Evolutionary conservation across 2,888 invertebrate species (phyloP).

Genomic region (Idaea biselata): DNA sequence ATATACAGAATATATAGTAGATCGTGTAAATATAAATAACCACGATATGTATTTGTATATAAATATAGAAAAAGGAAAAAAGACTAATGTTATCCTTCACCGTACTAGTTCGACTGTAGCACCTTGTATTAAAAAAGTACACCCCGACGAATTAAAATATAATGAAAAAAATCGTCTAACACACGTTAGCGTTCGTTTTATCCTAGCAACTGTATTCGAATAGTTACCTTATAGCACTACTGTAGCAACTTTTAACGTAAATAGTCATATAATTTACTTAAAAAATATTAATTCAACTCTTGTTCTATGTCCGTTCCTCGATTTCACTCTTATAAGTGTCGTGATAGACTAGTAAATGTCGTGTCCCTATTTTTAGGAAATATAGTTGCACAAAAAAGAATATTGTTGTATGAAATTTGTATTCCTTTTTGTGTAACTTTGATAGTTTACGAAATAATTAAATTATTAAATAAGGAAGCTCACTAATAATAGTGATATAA

Average conservation of each 20-base stretch:
- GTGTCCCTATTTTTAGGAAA: slow-evolving; percentile 64
- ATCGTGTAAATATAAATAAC: slow-evolving; percentile 42
- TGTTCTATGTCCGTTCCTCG: slow-evolving; percentile 77
- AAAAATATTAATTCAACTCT: slow-evolving; percentile 62
- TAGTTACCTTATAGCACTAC: slow-evolving; percentile 51
- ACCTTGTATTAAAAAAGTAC: slow-evolving; percentile 28
- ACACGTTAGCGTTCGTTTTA: slow-evolving; percentile 24
- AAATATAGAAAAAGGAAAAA: slow-evolving; percentile 59
- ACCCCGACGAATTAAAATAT: slow-evolving; percentile 19
- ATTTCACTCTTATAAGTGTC: slow-evolving; percentile 79
- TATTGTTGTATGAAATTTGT: slow-evolving; percentile 15
- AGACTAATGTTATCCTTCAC: slow-evolving; percentile 44
- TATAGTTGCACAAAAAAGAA: slow-evolving; percentile 7
- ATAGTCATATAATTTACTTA: slow-evolving; percentile 63
- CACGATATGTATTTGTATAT: slow-evolving; percentile 61
- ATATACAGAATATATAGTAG: slow-evolving; percentile 20
- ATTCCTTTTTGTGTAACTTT: slow-evolving; percentile 21
- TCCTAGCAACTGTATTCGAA: slow-evolving; percentile 29
- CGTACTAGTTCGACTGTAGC: slow-evolving; percentile 37
- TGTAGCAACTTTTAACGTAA: slow-evolving; percentile 43
- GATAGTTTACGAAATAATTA: slow-evolving; percentile 44
- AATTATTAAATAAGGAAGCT: slow-evolving; percentile 64
- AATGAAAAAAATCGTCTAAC: slow-evolving; percentile 1
- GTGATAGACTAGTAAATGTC: slow-evolving; percentile 77
- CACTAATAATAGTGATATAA: slow-evolving; percentile 56